Evolutionary conservation across 2,113 vertebrate genomes (phyloP).

Genomic region (Dipodomys ordii): DNA sequence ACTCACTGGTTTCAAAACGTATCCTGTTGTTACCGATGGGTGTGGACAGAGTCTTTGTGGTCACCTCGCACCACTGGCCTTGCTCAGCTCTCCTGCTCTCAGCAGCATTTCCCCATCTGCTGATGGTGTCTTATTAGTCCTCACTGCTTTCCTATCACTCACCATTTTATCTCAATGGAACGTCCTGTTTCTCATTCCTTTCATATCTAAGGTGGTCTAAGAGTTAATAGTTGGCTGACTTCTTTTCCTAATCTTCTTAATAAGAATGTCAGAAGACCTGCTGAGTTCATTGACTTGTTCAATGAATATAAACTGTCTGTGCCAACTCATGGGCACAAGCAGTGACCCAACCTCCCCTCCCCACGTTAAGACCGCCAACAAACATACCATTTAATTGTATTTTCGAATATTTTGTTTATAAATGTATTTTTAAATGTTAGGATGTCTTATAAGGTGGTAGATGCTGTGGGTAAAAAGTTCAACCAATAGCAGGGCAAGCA

Average conservation of each 20-base stretch:
- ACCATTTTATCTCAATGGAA: neutral
- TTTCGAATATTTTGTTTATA: too few relatives aligned
- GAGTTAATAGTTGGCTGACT: neutral
- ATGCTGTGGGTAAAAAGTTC: neutral
- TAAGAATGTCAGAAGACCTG: neutral
- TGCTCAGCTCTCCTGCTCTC: too few relatives aligned
- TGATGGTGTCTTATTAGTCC: fast-evolving
- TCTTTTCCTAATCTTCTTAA: neutral
- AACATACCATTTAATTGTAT: neutral
- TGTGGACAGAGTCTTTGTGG: too few relatives aligned
- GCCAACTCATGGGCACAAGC: too few relatives aligned
- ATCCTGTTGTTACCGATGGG: fast-evolving
- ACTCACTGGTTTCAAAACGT: too few relatives aligned
- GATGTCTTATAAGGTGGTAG: neutral
- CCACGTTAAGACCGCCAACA: neutral
- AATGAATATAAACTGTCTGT: too few relatives aligned
- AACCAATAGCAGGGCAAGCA: neutral
- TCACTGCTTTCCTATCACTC: neutral
- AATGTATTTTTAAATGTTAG: neutral
- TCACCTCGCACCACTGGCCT: too few relatives aligned
- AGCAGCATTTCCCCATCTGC: neutral
- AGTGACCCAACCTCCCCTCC: neutral
- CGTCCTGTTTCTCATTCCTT: neutral
- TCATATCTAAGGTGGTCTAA: neutral
- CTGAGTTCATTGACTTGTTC: too few relatives aligned